Base-by-base conservation (phyloP, 2,888 invertebrate species). In the Lydus trimaculatus region DNA sequence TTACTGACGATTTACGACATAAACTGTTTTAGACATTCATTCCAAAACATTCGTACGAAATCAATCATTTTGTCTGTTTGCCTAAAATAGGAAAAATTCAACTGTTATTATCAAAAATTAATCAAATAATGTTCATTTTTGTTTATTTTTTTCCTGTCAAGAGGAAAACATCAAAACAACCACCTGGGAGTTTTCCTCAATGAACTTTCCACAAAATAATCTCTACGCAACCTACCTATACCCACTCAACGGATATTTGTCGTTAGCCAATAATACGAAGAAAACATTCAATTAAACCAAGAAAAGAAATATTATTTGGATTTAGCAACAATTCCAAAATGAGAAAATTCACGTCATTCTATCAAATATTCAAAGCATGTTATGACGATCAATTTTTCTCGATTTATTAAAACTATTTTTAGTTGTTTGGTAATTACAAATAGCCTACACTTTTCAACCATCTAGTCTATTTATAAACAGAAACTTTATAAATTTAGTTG, bases 1-100 rank as follows among this genome's bases (percentile, higher is more conserved):
- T 69, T 59, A 65, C 60, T 69, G 33, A 36, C 52, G 39, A 63
- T 64, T 70, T 70, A 67, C 70, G 65, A 67, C 67, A 70, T 65
- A 48, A 56, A 48, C 67, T 59, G 9, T 70, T 70, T 70, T 65
- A 67, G 69, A 65, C 60, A 56, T 59, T 31, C 60, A 60, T 65
- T 61, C 64, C 63, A 60, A 66, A 65, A 59, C 65, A 63, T 25
- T 59, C 66, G 63, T 59, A 63, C 52, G 52, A 56, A 63, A 69
- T 66, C 61, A 58, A 56, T 31, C 61, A 43, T 43, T n/a, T 5
- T 28, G 43, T n/a, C n/a, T 36, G 7, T 39, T 43, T 43, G 17
- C 43, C 17, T 6, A 43, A 43, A 43, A 43, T 43, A n/a, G 17
- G n/a, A 43, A n/a, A 43, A 43, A 43, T n/a, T 7, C n/a, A n/a